These are phyloP conservation scores for Musca vetustissima DNA, from an alignment of 1,140 invertebrate species.

Conservation along the genomic window DNA sequence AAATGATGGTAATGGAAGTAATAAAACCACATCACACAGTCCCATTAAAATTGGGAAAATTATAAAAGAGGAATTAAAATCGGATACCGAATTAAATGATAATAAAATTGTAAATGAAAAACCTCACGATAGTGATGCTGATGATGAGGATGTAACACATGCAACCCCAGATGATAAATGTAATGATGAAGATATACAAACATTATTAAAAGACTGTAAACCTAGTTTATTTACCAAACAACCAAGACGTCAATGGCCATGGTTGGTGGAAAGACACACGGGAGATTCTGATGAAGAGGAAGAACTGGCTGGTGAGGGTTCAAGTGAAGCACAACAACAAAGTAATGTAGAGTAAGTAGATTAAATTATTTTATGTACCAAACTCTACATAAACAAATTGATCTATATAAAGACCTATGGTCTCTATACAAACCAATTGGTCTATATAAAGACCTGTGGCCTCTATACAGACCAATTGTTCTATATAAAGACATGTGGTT, in stretches of 20 bases:
- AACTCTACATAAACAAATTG: no score
- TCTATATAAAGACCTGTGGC: no score
- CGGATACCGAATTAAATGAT: conserved; percentile 30
- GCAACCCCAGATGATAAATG: conserved; percentile 1
- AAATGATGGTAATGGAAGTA: conserved; percentile 3
- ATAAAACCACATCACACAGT: background rate
- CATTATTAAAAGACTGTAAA: conserved; percentile 29
- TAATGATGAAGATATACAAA: background rate
- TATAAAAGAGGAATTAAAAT: conserved; percentile 34
- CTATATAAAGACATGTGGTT: no score
- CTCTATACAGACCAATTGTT: no score
- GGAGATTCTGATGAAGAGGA: conserved; percentile 23
- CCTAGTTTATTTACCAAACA: conserved; percentile 46
- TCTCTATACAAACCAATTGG: no score
- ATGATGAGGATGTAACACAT: background rate
- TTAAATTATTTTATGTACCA: background rate
- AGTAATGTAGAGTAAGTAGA: background rate
- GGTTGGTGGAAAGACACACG: conserved; percentile 32
- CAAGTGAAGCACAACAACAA: background rate
- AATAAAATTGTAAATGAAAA: background rate
- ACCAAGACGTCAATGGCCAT: conserved; percentile 44
- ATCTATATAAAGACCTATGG: no score
- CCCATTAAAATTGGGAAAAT: conserved; percentile 3
- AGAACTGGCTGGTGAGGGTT: background rate
- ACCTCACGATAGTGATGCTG: background rate